phyloP scores from a whole-genome alignment of 2,888 invertebrate species.

The Himalopsyche kuldschensis region DNA sequence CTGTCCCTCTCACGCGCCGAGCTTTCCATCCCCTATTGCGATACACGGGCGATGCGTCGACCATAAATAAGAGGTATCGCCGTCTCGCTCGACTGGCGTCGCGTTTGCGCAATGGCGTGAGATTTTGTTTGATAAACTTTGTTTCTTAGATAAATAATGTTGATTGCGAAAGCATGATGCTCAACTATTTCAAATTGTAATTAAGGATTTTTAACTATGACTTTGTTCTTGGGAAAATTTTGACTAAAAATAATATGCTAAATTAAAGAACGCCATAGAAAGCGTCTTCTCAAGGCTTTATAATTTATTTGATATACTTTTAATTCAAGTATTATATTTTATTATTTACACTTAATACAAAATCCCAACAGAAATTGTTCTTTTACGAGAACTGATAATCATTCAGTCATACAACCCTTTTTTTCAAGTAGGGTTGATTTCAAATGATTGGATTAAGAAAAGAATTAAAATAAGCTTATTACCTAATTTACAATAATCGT shows the following conservation, averaged over 20 bases:
- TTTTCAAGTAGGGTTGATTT: no score
- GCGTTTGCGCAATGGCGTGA: constrained; percentile 7
- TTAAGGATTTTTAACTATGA: neutral
- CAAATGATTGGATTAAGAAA: no score
- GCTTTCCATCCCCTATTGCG: neutral
- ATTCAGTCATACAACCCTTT: no score
- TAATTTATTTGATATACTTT: no score
- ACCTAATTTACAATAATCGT: no score
- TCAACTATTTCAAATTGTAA: neutral
- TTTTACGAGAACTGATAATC: no score
- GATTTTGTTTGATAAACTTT: neutral
- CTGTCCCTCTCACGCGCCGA: neutral
- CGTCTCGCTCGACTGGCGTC: constrained; percentile 4
- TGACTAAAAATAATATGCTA: neutral
- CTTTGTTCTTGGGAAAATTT: neutral
- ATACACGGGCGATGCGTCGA: constrained; percentile 2
- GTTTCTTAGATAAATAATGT: neutral
- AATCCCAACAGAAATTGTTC: no score
- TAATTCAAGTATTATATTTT: no score
- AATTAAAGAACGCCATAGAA: neutral
- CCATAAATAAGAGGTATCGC: neutral
- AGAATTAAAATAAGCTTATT: no score
- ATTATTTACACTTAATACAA: no score
- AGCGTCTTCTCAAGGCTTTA: no score
- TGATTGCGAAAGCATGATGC: neutral